A percentile compares a stretch with the other conserved stretches of the same genome.
These are phyloP conservation scores for Nephrotoma guestfalica DNA, from an alignment of 2,888 invertebrate genomes.

Conservation along the genomic window DNA sequence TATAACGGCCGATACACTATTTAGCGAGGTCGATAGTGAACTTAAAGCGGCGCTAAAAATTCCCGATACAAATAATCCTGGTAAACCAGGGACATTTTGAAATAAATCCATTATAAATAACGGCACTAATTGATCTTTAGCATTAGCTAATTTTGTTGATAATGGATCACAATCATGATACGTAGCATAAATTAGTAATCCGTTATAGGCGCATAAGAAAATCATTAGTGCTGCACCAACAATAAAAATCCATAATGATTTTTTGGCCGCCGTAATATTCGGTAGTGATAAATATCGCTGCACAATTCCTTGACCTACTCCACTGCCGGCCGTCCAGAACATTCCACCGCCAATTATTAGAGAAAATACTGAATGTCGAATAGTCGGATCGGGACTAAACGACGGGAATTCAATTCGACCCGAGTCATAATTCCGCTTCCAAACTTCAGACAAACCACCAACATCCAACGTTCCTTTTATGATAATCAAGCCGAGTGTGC, in stretches of 20 bases:
- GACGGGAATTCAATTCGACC: conserved; percentile 55
- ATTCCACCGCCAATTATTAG: conserved; percentile 59
- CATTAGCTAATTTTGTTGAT: conserved; percentile 56
- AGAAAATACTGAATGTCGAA: conserved; percentile 64
- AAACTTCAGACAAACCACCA: conserved; percentile 50
- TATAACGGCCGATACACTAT: conserved; percentile 68
- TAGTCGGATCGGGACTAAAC: conserved; percentile 63
- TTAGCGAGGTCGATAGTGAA: conserved; percentile 65
- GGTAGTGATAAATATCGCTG: conserved; percentile 70
- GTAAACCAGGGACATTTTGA: conserved; percentile 60
- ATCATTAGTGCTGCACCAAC: conserved; percentile 34
- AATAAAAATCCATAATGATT: conserved; percentile 50
- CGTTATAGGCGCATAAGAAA: conserved; percentile 40
- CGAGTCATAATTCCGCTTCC: conserved; percentile 50
- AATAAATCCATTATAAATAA: conserved; percentile 76
- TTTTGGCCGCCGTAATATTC: conserved; percentile 49
- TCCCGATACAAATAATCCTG: conserved; percentile 79
- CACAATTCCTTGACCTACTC: conserved; percentile 72
- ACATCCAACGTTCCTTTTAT: conserved; percentile 60
- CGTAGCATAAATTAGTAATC: conserved; percentile 56
- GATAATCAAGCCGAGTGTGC: conserved; percentile 54
- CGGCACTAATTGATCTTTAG: conserved; percentile 68
- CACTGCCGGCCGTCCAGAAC: conserved; percentile 61
- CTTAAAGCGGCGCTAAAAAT: conserved; percentile 79
- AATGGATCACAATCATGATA: conserved; percentile 28